phyloP scores from a whole-genome alignment of 2,888 invertebrate species.

The Lamellibrachia columna region DNA sequence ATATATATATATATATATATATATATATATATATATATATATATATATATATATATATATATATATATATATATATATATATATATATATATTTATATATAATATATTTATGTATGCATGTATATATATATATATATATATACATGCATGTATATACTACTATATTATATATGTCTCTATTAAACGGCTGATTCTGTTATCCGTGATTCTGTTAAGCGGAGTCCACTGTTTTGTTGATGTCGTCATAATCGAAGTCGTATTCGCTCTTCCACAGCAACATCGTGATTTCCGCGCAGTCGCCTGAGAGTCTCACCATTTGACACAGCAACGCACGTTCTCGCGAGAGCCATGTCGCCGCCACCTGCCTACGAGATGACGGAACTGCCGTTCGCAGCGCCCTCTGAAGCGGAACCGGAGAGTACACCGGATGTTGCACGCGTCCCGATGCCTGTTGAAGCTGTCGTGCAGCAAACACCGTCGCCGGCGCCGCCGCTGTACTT shows the following conservation, averaged over 20 bases:
- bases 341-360: background rate
- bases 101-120: too few species aligned
- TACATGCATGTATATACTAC: too few species aligned
- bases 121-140: too few species aligned
- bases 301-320: background rate
- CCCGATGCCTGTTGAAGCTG: background rate
- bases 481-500: background rate
- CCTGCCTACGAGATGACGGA: conserved; percentile 10
- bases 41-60: too few species aligned
- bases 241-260: background rate
- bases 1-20: too few species aligned
- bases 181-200: too few species aligned
- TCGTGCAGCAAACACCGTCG: background rate
- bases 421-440: background rate
- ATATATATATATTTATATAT: too few species aligned
- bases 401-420: background rate
- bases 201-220: too few species aligned
- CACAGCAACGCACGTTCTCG: background rate
- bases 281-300: background rate
- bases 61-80: too few species aligned
- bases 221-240: background rate
- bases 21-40: too few species aligned
- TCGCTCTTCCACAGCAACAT: background rate
- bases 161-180: too few species aligned
- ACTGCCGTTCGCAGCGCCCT: background rate